These are phyloP conservation scores for Theropithecus gelada DNA, from an alignment of 2,113 vertebrate species.

Conservation along the genomic window DNA sequence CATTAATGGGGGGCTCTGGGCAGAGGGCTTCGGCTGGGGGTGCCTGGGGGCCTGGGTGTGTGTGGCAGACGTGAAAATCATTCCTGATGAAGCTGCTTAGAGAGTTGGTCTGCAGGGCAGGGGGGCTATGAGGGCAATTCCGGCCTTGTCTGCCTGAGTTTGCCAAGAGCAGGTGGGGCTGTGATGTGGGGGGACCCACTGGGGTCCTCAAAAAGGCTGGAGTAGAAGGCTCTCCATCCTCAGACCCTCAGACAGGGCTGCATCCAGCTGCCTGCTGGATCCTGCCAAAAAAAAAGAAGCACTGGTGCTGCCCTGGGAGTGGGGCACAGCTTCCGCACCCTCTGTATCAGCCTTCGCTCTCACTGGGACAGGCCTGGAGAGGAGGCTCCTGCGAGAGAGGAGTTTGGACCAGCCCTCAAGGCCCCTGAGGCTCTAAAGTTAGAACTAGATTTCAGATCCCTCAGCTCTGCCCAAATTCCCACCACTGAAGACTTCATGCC, in stretches of 20 bases:
- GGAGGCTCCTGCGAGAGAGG: background rate
- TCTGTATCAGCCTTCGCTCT: background rate
- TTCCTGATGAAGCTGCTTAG: slow-evolving; percentile 26
- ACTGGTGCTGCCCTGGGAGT: rapidly evolving
- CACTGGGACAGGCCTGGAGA: background rate
- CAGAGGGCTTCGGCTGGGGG: background rate
- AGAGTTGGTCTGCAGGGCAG: background rate
- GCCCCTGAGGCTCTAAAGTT: background rate
- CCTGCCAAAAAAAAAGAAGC: background rate
- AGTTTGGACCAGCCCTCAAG: background rate
- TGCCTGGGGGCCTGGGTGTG: background rate
- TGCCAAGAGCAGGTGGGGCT: background rate
- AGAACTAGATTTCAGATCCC: background rate
- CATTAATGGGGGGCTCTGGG: slow-evolving; percentile 60
- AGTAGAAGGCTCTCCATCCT: background rate
- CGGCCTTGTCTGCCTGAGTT: background rate
- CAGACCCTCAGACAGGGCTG: background rate
- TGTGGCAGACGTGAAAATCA: slow-evolving; percentile 46
- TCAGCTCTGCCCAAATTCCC: background rate
- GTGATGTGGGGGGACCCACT: no score
- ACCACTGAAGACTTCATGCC: background rate
- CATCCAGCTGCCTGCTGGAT: background rate
- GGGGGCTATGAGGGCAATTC: rapidly evolving
- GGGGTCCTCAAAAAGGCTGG: background rate
- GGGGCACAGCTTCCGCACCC: no score